Evolutionary conservation across 2,113 vertebrate genomes (phyloP).

Genomic region (Tragulus kanchil): DNA sequence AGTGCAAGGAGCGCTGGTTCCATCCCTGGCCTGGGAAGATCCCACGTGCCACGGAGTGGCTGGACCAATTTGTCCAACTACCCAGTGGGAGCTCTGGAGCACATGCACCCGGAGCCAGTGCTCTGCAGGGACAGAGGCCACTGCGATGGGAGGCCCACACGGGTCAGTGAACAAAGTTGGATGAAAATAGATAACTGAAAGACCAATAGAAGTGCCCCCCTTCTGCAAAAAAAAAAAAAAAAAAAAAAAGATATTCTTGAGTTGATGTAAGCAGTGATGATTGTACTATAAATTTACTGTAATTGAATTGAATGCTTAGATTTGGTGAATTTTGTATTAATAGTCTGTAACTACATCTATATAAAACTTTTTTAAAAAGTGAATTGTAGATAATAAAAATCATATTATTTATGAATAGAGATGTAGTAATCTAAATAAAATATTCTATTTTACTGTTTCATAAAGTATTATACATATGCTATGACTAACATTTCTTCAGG

Average conservation of each 20-base stretch:
- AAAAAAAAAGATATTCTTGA: background rate
- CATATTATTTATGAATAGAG: background rate
- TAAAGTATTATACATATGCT: background rate
- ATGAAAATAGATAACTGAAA: too few relatives aligned
- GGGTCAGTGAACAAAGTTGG: too few relatives aligned
- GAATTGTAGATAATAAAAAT: background rate
- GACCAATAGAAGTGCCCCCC: too few relatives aligned
- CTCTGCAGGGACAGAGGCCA: too few relatives aligned
- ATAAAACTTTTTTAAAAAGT: background rate
- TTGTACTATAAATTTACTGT: background rate
- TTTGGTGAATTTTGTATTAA: background rate
- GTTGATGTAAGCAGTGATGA: background rate
- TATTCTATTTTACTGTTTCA: background rate
- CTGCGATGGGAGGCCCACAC: too few relatives aligned
- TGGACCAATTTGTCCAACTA: too few relatives aligned
- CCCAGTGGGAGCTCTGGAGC: too few relatives aligned
- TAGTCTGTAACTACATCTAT: background rate
- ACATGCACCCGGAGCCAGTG: too few relatives aligned
- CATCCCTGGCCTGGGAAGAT: background rate
- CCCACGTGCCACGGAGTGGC: background rate
- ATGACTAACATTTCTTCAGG: background rate
- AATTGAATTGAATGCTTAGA: background rate
- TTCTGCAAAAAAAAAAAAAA: too few relatives aligned
- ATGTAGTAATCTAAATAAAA: background rate
- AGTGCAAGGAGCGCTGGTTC: background rate